These are phyloP conservation scores for Struthio camelus DNA, from an alignment of 2,113 vertebrate species.

Conservation along the genomic window DNA sequence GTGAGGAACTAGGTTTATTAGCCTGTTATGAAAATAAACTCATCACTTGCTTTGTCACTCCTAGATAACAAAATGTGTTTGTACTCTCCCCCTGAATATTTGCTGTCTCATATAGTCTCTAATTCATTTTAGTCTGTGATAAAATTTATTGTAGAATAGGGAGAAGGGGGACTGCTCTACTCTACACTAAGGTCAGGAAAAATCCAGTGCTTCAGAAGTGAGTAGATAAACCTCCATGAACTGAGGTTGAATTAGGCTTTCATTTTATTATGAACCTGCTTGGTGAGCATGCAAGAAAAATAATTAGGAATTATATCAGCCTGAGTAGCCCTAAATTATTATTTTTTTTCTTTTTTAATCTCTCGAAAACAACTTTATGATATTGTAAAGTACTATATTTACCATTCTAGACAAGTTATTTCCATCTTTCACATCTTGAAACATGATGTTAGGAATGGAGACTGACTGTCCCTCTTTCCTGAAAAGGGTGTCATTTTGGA, in stretches of 20 bases:
- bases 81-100: neutral
- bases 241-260: neutral
- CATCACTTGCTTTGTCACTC: neutral
- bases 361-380: neutral
- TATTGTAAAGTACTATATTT: neutral
- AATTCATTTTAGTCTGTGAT: neutral
- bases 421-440: neutral
- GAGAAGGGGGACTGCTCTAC: neutral
- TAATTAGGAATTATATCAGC: neutral
- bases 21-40: neutral
- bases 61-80: neutral
- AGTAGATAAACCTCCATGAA: neutral
- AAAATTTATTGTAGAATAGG: neutral
- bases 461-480: neutral
- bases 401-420: neutral
- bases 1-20: neutral
- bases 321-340: neutral
- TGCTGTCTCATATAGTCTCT: neutral
- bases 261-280: neutral
- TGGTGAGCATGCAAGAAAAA: neutral
- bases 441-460: accelerated
- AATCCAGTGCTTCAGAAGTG: neutral
- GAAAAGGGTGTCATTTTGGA: neutral
- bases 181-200: neutral
- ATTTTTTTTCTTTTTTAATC: neutral